Evolutionary conservation across 1,140 invertebrate species (phyloP), one percentile per base, ranked within the genome.

Genomic region (Ericerus pela): DNA sequence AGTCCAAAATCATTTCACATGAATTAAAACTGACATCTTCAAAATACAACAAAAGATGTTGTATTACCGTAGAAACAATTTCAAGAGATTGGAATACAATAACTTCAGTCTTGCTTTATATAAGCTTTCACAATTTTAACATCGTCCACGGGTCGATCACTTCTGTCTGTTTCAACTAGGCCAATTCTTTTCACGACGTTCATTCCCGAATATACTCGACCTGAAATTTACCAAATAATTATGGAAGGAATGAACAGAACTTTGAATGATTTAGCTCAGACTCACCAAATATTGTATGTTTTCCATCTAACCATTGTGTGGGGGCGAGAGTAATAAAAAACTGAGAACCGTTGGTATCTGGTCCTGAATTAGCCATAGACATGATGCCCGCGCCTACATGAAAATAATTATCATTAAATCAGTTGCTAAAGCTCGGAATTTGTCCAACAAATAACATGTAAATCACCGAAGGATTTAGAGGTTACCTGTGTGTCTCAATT

Each of bases 271-370:
- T 14, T 24, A 53, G 18, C 36, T 30, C 41, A 27, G 22, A 31
- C 58, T 61, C 62, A 64, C 92, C 95, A 75, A 98, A 98, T 67
- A 98, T 95, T 8, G 92, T 78, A 70, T 99, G 94, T 71, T 97
- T 96, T 30, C 90, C 87, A 77, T 99, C 95, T 6, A 99, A 72
- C 92, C 94, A 97, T 62, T 96, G 92, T 5, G 93, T 95, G 5
- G 95, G 93, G 0, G 85, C 92, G 57, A 99, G 70, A 0, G 94
- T 97, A 22, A 99, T 92, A 65, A 98, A 99, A 75, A 99, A 99
- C 68, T 99, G 96, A 41, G 91, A 96, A 22, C 94, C 94, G 73
- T 99, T 99, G 16, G 89, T 88, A 66, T 98, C 81, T 2, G 92
- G 91, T 0, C 96, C 95, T 54, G 88, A 87, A 76, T 98, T 97